These are phyloP conservation scores for Eupsittula cactorum DNA, from an alignment of 2,113 vertebrate species.

Conservation along the genomic window DNA sequence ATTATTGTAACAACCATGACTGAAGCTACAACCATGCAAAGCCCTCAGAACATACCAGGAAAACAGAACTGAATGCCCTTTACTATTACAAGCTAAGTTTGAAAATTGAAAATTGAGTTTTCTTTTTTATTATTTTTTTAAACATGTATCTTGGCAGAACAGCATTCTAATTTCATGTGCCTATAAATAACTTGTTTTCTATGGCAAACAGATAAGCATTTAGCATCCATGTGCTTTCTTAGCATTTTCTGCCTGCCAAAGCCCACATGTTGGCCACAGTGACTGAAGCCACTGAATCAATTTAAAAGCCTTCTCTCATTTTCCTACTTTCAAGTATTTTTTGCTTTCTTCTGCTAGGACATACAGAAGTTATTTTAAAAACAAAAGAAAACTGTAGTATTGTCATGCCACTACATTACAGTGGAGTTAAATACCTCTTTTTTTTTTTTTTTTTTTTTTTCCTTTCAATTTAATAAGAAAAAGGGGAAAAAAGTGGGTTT, in stretches of 20 bases:
- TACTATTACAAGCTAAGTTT: neutral
- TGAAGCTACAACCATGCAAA: neutral
- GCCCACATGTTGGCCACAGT: neutral
- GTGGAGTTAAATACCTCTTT: neutral
- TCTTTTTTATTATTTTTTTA: neutral
- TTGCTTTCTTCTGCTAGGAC: neutral
- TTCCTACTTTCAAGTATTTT: neutral
- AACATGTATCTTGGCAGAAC: neutral
- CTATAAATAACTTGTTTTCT: neutral
- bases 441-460: neutral
- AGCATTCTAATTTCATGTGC: conserved; percentile 1
- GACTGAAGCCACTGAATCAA: neutral
- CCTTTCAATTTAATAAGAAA: neutral
- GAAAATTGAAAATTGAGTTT: neutral
- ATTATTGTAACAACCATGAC: neutral
- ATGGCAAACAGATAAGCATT: neutral
- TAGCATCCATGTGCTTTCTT: neutral
- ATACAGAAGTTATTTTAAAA: neutral
- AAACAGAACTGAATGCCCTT: neutral
- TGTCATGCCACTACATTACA: neutral
- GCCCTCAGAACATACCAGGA: neutral
- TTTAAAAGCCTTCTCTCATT: neutral
- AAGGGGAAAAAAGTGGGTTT: neutral
- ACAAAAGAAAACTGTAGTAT: neutral
- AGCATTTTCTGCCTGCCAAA: conserved; percentile 17